Evolutionary conservation across 2,797 vertebrate species (phyloP).

Genomic region (Micropoecilia bifurca): DNA sequence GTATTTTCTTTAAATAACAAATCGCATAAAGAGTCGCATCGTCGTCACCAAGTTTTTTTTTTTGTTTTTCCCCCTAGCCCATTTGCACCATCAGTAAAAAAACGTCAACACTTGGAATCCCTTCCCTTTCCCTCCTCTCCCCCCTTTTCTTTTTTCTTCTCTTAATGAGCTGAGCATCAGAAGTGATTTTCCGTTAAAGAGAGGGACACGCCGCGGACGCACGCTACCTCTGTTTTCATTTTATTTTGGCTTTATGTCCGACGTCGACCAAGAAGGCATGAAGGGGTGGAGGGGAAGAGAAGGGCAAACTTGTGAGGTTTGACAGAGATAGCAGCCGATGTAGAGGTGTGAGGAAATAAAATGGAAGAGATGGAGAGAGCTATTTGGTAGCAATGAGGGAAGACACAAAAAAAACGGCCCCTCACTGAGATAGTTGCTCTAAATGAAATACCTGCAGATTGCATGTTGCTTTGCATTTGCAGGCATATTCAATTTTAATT

Average conservation of each 20-base stretch:
- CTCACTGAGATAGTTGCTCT: slow-evolving; percentile 75
- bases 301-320: slow-evolving; percentile 58
- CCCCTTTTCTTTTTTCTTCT: slow-evolving; percentile 24
- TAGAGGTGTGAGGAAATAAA: slow-evolving; percentile 74
- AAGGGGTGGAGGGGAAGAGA: slow-evolving; percentile 39
- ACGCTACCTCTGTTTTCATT: slow-evolving; percentile 64
- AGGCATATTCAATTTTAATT: slow-evolving; percentile 85
- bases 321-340: slow-evolving; percentile 62
- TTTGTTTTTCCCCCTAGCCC: too few relatives aligned
- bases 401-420: slow-evolving; percentile 70
- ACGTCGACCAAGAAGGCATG: slow-evolving; percentile 45
- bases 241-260: slow-evolving; percentile 68
- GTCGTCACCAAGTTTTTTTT: too few relatives aligned
- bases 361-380: slow-evolving; percentile 59
- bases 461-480: slow-evolving; percentile 79
- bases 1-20: neutral
- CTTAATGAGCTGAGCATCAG: slow-evolving; percentile 65
- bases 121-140: slow-evolving; percentile 23
- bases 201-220: slow-evolving; percentile 36
- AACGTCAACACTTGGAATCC: slow-evolving; percentile 37
- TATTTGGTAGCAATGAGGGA: slow-evolving; percentile 75
- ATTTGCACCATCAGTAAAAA: slow-evolving; percentile 39
- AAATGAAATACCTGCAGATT: slow-evolving; percentile 84
- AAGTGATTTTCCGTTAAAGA: slow-evolving; percentile 46
- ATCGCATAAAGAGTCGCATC: neutral